Base-by-base conservation (phyloP, 1,140 invertebrate genomes). In the Lepidurus packardi region DNA sequence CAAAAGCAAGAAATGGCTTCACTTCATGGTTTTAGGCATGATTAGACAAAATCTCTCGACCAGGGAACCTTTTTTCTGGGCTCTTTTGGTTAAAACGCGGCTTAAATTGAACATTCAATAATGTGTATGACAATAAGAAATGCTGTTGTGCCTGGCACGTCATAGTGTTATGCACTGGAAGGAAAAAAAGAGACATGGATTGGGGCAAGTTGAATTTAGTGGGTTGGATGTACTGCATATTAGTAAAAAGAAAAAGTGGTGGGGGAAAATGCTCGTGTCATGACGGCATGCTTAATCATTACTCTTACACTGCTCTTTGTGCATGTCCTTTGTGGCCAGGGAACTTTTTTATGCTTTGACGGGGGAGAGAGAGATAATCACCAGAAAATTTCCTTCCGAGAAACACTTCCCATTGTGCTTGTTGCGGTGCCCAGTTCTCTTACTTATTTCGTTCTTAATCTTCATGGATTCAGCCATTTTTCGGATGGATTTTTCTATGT, bases 211-310 rank as follows among this genome's bases (percentile, higher is more conserved):
- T 65, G 53, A 65, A 9, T 65, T 16, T 21, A 21, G 53, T 65
- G 53, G 53, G 53, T 21, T 65, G 53, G 6, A 65, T 7, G 53
- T 21, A 65, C 53, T 65, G 16, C 8, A 65, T 65, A 65, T 65
- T n/a, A 13, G 53, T 65, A 65, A 65, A 21, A n/a, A n/a, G 7
- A 7, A 13, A 9, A 65, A 16, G 16, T 13, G 53, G 53, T 13
- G 7, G 21, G 53, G 21, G 21, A 65, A 65, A 65, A 65, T 21
- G 53, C 53, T n/a, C 53, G 21, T 65, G 53, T 65, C 53, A 65
- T 65, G 53, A 65, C 53, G 53, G 53, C 53, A 65, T 65, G 53
- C 53, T 65, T 65, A 65, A 65, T 65, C 53, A 65, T 65, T 65
- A 65, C 53, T 65, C 53, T 65, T 65, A 65, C 53, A n/a, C 53